phyloP scores from a whole-genome alignment of 1,140 invertebrate genomes.

The Aphidius ervi region DNA sequence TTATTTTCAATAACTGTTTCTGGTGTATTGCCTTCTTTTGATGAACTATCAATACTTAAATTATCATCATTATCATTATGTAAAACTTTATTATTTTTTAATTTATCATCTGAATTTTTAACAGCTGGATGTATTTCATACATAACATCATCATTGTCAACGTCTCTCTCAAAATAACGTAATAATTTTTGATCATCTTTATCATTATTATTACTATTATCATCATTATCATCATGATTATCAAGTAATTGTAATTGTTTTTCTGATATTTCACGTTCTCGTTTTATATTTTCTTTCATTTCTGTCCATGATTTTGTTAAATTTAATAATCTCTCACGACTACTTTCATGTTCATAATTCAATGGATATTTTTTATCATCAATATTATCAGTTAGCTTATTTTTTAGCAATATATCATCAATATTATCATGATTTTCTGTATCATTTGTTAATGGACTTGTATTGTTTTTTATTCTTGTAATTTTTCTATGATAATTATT shows the following conservation, averaged over 20 bases:
- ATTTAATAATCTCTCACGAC: constrained; percentile 15
- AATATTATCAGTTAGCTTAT: too few relatives aligned
- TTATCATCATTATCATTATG: constrained; percentile 1
- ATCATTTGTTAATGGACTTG: too few relatives aligned
- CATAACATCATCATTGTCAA: background rate
- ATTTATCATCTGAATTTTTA: background rate
- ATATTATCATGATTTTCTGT: too few relatives aligned
- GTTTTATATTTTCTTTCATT: constrained; percentile 21
- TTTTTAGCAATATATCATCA: background rate
- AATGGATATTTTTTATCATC: background rate
- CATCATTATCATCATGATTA: constrained; percentile 8
- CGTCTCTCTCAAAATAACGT: background rate
- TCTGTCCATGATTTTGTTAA: constrained; percentile 28
- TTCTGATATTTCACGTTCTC: constrained; percentile 24
- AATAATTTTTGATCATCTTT: background rate
- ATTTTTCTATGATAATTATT: too few relatives aligned
- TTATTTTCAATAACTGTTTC: constrained; percentile 26
- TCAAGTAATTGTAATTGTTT: constrained; percentile 19
- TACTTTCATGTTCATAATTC: constrained; percentile 4
- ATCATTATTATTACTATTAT: background rate
- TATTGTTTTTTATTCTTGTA: too few relatives aligned
- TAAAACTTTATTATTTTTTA: constrained; percentile 3
- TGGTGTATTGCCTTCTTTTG: constrained; percentile 17
- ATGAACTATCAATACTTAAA: background rate
- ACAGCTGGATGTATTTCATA: background rate